Conservation (phyloP, 2,113 vertebrate genomes). For the Azemiops feae region DNA sequence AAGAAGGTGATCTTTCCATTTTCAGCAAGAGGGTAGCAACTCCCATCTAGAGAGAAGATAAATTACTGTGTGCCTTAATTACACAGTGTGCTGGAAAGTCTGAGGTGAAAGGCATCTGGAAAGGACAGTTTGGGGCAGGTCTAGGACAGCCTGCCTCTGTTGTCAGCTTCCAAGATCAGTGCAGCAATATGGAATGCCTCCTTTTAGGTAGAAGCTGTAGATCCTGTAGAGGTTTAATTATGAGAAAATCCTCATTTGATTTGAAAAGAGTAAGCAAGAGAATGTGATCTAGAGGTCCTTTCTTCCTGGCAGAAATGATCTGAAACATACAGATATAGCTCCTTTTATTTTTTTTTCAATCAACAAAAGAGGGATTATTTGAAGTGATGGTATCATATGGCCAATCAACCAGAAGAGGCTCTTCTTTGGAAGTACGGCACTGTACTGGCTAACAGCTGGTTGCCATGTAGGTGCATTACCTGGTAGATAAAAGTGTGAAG, state of each 20-base stretch:
- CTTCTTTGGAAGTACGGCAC: background rate
- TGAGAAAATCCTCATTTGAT: background rate
- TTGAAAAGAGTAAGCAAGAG: background rate
- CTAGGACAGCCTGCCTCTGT: background rate
- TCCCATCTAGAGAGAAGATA: slow-evolving; percentile 8
- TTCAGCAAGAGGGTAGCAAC: slow-evolving; percentile 10
- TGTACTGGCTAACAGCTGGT: background rate
- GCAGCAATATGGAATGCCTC: background rate
- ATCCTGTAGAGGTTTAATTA: background rate
- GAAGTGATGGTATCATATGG: background rate
- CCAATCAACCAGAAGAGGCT: background rate
- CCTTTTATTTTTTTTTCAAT: background rate
- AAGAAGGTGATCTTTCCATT: slow-evolving; percentile 5
- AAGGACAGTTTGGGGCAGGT: slow-evolving; percentile 26
- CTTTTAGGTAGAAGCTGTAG: background rate
- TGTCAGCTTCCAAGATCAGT: background rate
- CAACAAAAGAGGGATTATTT: background rate
- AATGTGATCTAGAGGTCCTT: background rate
- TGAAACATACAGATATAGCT: background rate
- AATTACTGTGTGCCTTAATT: slow-evolving; percentile 20
- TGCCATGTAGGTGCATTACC: background rate
- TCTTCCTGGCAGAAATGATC: background rate
- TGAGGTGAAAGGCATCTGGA: slow-evolving; percentile 13
- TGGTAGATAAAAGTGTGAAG: background rate
- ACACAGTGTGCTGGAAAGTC: background rate